A percentile compares a stretch with the other conserved stretches of the same genome.
Evolutionary conservation across 2,113 vertebrate species (phyloP).

Genomic region (Pachycephala philippinensis): DNA sequence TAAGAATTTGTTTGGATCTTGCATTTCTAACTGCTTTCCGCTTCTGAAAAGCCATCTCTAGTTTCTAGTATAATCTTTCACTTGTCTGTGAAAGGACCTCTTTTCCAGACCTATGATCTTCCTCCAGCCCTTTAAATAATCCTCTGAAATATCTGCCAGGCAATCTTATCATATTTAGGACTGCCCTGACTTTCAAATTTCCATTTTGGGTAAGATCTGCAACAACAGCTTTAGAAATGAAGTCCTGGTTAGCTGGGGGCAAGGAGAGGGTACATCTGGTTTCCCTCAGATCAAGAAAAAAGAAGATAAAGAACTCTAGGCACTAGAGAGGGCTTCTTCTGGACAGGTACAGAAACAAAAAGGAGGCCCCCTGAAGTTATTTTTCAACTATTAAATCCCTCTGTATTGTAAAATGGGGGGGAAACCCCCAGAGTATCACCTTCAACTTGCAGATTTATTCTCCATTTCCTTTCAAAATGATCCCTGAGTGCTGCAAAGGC

Average conservation of each 20-base stretch:
- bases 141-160: conserved; percentile 3
- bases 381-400: not conserved
- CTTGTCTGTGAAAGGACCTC: not conserved
- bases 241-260: not conserved
- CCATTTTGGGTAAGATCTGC: not conserved
- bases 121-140: not conserved
- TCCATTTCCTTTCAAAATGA: not conserved
- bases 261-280: not conserved
- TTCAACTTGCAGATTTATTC: not conserved
- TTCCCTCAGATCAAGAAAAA: not conserved
- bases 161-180: not conserved
- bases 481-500: not conserved
- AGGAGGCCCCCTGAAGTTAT: not conserved
- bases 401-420: not conserved
- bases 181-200: not conserved
- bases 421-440: not conserved
- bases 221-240: not conserved
- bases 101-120: not conserved
- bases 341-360: not conserved
- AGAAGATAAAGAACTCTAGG: not conserved
- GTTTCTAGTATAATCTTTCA: not conserved
- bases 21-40: not conserved
- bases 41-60: not conserved
- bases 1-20: not conserved
- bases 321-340: not conserved